These are phyloP conservation scores for Willowsia nigromaculata DNA, from an alignment of 2,888 invertebrate genomes.

Conservation along the genomic window DNA sequence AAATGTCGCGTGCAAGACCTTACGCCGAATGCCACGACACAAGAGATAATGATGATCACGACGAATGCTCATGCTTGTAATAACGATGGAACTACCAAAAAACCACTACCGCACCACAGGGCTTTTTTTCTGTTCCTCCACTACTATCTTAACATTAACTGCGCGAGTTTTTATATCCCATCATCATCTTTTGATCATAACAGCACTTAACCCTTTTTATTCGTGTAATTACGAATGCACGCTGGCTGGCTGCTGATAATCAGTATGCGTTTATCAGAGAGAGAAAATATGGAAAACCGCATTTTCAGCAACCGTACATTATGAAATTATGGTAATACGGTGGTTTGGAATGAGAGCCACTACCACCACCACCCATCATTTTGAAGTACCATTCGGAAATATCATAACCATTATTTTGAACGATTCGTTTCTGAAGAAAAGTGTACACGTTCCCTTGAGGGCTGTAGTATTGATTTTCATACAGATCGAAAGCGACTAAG, in stretches of 20 bases:
- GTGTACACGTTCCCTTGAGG: no score
- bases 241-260: constrained; percentile 41
- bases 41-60: constrained; percentile 49
- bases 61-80: constrained; percentile 46
- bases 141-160: not conserved
- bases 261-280: constrained; percentile 5
- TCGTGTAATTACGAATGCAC: constrained; percentile 57
- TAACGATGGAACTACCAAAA: constrained; percentile 43
- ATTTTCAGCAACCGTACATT: constrained; percentile 46
- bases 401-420: not conserved
- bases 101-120: constrained; percentile 51
- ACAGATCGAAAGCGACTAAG: not conserved
- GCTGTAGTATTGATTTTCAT: constrained; percentile 42
- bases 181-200: constrained; percentile 21
- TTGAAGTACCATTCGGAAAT: not conserved
- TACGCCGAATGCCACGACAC: constrained; percentile 73
- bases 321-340: constrained; percentile 35
- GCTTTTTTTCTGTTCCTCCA: not conserved
- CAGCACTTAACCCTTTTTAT: constrained; percentile 68
- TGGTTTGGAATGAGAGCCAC: not conserved
- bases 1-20: constrained; percentile 77
- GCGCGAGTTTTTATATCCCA: constrained; percentile 15
- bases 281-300: not conserved
- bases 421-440: no score
- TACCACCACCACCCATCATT: constrained; percentile 20